Evolutionary conservation across 2,113 vertebrate genomes (phyloP).

Genomic region (Hystrix brachyura): DNA sequence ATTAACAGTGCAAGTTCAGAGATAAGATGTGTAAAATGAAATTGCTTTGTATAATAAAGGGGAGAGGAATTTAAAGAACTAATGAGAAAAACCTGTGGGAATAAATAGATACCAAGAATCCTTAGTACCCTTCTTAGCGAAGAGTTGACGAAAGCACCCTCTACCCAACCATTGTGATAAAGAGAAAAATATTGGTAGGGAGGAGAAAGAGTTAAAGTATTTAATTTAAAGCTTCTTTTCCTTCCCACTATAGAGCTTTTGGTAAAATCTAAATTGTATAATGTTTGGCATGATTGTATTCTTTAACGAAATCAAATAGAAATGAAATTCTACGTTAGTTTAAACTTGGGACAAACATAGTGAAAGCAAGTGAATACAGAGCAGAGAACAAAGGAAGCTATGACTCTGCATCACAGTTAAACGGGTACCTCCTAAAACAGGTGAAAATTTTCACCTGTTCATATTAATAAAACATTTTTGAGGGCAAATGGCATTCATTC

Average conservation of each 20-base stretch:
- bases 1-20: neutral
- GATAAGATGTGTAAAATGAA: neutral
- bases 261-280: neutral
- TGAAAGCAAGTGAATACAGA: neutral
- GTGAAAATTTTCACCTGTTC: neutral
- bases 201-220: neutral
- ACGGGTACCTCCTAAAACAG: neutral
- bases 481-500: neutral
- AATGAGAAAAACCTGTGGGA: neutral
- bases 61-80: constrained; percentile 11
- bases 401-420: neutral
- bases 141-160: neutral
- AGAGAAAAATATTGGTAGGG: neutral
- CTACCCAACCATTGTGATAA: neutral
- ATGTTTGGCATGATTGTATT: neutral
- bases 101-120: neutral
- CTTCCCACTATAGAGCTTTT: neutral
- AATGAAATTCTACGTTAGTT: neutral
- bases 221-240: neutral
- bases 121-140: neutral
- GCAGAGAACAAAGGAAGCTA: neutral
- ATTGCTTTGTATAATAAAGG: neutral
- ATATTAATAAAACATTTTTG: neutral
- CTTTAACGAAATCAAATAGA: constrained; percentile 1
- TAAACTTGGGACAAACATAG: neutral